These are phyloP conservation scores for Ctena decussata DNA, from an alignment of 2,888 invertebrate genomes.

Conservation along the genomic window DNA sequence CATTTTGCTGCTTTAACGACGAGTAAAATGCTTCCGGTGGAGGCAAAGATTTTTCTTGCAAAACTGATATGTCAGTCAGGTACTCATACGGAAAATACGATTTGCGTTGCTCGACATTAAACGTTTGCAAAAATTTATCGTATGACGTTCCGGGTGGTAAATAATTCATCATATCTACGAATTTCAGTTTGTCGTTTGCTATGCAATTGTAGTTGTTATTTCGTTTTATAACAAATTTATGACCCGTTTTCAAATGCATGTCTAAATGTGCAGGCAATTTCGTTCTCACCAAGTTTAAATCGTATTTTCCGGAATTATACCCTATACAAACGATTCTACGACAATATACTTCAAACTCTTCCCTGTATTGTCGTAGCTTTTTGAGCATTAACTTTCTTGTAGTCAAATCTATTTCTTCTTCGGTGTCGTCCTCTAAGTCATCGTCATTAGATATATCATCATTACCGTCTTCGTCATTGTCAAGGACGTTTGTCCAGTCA, in stretches of 20 bases:
- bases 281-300: background rate
- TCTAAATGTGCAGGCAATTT: slow-evolving; percentile 1
- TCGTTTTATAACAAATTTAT: background rate
- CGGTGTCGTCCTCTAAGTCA: background rate
- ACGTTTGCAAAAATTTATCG: slow-evolving; percentile 2
- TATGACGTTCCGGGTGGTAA: slow-evolving; percentile 16
- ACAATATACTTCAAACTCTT: background rate
- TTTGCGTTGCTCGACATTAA: background rate
- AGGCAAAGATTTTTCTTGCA: slow-evolving; percentile 10
- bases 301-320: slow-evolving; percentile 9
- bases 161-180: slow-evolving; percentile 18
- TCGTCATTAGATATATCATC: background rate
- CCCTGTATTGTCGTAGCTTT: background rate
- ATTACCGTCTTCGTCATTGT: background rate
- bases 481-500: too few relatives aligned
- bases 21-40: slow-evolving; percentile 7
- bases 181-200: background rate
- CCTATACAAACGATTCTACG: background rate
- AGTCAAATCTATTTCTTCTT: background rate
- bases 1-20: background rate
- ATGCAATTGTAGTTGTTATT: slow-evolving; percentile 11
- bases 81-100: slow-evolving; percentile 20
- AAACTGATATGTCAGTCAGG: background rate
- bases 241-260: background rate
- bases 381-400: background rate